phyloP scores from a whole-genome alignment of 2,797 vertebrate genomes.

The Acrossocheilus wenchowensis region DNA sequence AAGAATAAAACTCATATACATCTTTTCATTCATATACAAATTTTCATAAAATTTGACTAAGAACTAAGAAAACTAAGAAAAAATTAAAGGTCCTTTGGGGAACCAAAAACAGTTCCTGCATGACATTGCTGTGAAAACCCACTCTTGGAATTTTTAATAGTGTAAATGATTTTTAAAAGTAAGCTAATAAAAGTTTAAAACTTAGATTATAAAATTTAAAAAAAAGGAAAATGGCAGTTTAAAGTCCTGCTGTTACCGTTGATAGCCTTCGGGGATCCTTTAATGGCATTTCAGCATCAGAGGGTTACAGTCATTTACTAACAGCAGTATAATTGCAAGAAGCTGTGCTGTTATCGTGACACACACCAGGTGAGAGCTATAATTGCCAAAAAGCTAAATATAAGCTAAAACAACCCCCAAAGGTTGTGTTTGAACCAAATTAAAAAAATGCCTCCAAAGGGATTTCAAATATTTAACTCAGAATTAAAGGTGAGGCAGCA shows the following conservation, averaged over 20 bases:
- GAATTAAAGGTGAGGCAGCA: constrained; percentile 32
- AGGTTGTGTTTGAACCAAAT: constrained; percentile 46
- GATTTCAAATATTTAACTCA: constrained; percentile 38
- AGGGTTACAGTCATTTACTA: constrained; percentile 45
- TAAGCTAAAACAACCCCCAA: constrained; percentile 48
- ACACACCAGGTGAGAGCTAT: constrained; percentile 57
- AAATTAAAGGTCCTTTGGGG: background rate
- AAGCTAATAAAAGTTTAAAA: constrained; percentile 17
- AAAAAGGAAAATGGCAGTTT: constrained; percentile 2
- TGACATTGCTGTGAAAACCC: background rate
- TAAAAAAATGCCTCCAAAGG: constrained; percentile 36
- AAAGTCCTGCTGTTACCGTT: constrained; percentile 8
- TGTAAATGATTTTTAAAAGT: background rate
- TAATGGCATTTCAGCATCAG: constrained; percentile 51
- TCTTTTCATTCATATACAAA: background rate
- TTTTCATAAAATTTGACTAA: background rate
- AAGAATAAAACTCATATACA: background rate
- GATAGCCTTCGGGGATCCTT: constrained; percentile 40
- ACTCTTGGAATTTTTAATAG: background rate
- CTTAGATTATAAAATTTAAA: background rate
- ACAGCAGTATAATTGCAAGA: constrained; percentile 52
- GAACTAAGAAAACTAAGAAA: background rate
- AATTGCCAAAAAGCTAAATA: constrained; percentile 57
- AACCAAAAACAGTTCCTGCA: background rate
- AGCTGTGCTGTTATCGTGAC: constrained; percentile 51